Conservation (phyloP, 2,888 invertebrate genomes). For the Dynastes maya region DNA sequence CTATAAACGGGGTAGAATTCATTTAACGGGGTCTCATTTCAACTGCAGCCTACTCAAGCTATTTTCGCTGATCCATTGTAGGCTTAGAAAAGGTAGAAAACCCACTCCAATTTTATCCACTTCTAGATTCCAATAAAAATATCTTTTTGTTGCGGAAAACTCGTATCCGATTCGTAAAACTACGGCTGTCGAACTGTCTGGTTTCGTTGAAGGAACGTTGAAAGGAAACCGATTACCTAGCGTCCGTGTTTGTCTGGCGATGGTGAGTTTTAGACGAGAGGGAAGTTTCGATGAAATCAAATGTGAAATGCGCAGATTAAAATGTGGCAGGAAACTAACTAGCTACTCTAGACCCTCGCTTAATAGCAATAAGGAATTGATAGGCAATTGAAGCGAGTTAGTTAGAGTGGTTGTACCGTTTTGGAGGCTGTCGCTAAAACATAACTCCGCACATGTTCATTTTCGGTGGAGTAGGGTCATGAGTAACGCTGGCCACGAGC, state of each 20-base stretch:
- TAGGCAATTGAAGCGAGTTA: too few relatives aligned
- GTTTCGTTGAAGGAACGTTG: neutral
- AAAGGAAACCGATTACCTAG: slow-evolving; percentile 25
- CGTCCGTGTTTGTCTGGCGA: neutral
- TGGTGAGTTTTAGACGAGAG: neutral
- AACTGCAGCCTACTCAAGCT: neutral
- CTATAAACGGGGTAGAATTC: slow-evolving; percentile 30
- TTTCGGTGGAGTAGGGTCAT: too few relatives aligned
- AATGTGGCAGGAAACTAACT: too few relatives aligned
- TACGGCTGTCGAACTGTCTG: slow-evolving; percentile 25
- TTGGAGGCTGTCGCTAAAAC: too few relatives aligned
- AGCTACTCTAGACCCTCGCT: too few relatives aligned
- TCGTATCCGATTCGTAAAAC: slow-evolving; percentile 19
- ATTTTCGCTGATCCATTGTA: neutral
- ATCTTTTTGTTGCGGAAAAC: slow-evolving; percentile 16
- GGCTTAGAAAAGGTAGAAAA: too few relatives aligned
- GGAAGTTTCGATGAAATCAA: neutral
- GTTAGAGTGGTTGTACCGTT: too few relatives aligned
- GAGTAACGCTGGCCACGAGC: too few relatives aligned
- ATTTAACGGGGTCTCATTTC: slow-evolving; percentile 19
- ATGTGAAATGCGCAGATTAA: too few relatives aligned
- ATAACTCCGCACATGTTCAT: too few relatives aligned
- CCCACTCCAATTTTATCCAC: neutral
- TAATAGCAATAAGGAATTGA: too few relatives aligned
- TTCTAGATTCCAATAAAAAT: slow-evolving; percentile 25